Conservation (phyloP, 2,888 invertebrate species). For the Napeogenes sylphis region DNA sequence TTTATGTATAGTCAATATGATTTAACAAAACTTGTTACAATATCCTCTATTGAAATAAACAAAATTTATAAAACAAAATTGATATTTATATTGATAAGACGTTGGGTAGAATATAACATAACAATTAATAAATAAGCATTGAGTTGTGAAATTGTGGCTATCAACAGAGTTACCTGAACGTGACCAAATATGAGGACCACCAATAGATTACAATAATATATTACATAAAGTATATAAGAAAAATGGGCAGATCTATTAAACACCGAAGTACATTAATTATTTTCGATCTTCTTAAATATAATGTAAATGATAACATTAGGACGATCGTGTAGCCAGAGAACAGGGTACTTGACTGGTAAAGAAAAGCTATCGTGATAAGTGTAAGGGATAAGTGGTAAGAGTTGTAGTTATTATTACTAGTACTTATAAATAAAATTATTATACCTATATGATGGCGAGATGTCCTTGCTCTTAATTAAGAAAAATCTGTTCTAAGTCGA, state of each 20-base stretch:
- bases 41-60: too few species aligned
- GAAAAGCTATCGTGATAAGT: conserved; percentile 9
- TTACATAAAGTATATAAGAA: too few species aligned
- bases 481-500: neutral
- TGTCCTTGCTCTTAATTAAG: neutral
- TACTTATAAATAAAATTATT: neutral
- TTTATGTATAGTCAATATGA: too few species aligned
- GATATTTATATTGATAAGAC: too few species aligned
- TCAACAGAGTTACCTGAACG: neutral
- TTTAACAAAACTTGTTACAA: too few species aligned
- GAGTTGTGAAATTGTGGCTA: too few species aligned
- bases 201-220: neutral
- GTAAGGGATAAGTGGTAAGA: neutral
- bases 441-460: neutral
- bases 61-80: too few species aligned
- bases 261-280: too few species aligned
- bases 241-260: too few species aligned
- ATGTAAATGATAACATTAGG: conserved; percentile 18
- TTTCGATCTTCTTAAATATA: too few species aligned
- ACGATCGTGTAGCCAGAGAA: conserved; percentile 24
- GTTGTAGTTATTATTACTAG: conserved; percentile 9
- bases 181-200: conserved; percentile 4
- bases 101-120: too few species aligned
- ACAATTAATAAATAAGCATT: too few species aligned
- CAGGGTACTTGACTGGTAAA: conserved; percentile 26